phyloP scores from a whole-genome alignment of 2,797 vertebrate species.

The Argya squamiceps region DNA sequence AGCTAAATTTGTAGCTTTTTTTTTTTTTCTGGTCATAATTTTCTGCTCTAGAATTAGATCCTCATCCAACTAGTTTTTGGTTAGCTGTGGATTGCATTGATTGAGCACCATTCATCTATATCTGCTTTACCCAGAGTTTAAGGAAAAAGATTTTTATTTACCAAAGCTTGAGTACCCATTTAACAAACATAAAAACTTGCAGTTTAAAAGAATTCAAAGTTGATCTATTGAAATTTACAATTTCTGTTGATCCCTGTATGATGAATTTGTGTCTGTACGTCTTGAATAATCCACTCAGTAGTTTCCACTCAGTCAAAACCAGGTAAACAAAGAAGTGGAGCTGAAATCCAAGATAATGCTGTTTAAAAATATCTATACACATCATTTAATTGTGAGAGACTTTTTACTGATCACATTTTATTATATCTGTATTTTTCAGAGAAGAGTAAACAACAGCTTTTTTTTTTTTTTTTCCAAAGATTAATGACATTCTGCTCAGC shows the following conservation, averaged over 20 bases:
- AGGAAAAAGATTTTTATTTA: neutral
- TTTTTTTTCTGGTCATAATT: neutral
- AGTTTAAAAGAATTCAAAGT: neutral
- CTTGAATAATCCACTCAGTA: neutral
- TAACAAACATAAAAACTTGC: neutral
- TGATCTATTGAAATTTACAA: neutral
- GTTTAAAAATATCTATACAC: neutral
- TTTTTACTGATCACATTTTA: neutral
- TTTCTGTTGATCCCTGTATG: neutral
- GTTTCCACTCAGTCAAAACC: neutral
- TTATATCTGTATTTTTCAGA: neutral
- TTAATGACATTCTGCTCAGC: neutral
- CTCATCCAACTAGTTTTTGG: neutral
- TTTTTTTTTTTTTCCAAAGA: neutral
- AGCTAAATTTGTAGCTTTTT: neutral
- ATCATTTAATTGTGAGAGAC: neutral
- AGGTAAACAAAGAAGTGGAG: neutral
- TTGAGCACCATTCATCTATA: neutral
- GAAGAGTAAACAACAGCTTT: neutral
- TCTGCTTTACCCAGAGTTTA: neutral
- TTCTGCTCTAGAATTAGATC: neutral
- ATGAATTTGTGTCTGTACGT: neutral
- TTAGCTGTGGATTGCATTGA: neutral
- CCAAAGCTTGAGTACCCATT: neutral
- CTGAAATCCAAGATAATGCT: neutral